phyloP scores from a whole-genome alignment of 2,113 vertebrate species.

The Crotophaga sulcirostris region DNA sequence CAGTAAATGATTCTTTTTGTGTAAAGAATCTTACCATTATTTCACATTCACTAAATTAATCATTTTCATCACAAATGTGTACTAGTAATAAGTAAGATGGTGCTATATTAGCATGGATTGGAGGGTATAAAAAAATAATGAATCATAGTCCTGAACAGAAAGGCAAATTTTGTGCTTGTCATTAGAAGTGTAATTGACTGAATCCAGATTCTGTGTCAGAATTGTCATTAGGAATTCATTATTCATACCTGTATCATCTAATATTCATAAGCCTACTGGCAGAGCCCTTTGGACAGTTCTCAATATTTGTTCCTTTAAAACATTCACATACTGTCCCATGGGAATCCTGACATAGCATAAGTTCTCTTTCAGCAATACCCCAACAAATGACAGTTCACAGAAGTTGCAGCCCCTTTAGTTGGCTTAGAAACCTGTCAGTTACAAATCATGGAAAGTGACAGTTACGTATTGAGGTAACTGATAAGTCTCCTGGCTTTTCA shows the following conservation, averaged over 20 bases:
- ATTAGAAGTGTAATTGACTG: background rate
- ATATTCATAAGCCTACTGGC: background rate
- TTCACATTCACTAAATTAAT: background rate
- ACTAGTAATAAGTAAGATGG: background rate
- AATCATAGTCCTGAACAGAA: background rate
- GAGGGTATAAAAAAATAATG: background rate
- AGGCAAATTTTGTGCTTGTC: background rate
- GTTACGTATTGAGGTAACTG: background rate
- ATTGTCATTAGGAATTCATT: background rate
- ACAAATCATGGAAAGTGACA: background rate
- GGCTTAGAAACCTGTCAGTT: background rate
- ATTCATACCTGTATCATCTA: background rate
- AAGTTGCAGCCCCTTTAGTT: background rate
- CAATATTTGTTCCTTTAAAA: background rate
- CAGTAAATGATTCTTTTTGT: background rate
- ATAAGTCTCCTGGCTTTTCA: background rate
- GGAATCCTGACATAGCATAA: background rate
- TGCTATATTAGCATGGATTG: background rate
- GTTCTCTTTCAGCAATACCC: background rate
- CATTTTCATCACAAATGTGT: background rate
- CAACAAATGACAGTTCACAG: background rate
- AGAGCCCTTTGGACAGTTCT: conserved; percentile 5
- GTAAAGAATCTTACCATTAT: background rate
- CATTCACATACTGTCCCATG: background rate
- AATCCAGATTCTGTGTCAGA: background rate